Conservation (phyloP, 2,113 vertebrate species). For the Mormyrus lacerda region DNA sequence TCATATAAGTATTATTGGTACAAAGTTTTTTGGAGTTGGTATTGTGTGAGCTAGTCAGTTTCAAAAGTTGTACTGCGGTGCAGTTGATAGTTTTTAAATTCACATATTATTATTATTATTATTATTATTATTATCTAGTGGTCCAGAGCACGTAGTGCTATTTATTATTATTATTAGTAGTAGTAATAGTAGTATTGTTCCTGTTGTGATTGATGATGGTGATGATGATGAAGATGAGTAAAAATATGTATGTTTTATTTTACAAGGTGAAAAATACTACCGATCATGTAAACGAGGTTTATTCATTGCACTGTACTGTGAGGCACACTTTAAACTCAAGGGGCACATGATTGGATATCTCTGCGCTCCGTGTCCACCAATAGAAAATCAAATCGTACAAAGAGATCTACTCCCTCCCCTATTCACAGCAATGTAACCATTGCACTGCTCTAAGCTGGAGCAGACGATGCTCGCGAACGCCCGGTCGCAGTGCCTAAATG, state of each 20-base stretch:
- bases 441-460: slow-evolving; percentile 40
- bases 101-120: background rate
- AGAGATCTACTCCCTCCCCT: slow-evolving; percentile 68
- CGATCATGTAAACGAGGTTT: background rate
- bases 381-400: slow-evolving; percentile 56
- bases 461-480: slow-evolving; percentile 29
- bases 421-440: slow-evolving; percentile 50
- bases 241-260: background rate
- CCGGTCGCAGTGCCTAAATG: background rate
- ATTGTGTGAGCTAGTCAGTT: background rate
- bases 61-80: background rate
- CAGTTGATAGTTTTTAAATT: background rate
- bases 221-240: background rate
- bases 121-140: background rate
- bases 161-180: no score
- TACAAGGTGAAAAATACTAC: background rate
- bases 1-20: background rate
- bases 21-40: background rate
- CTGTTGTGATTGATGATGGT: background rate
- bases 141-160: no score
- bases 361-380: slow-evolving; percentile 54
- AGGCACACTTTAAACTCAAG: background rate
- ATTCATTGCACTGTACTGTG: background rate
- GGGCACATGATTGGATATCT: slow-evolving; percentile 48
- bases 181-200: background rate